A percentile compares a stretch with the other conserved stretches of the same genome.
These are phyloP conservation scores for Sciaenops ocellatus DNA, from an alignment of 2,797 vertebrate species.

Conservation along the genomic window DNA sequence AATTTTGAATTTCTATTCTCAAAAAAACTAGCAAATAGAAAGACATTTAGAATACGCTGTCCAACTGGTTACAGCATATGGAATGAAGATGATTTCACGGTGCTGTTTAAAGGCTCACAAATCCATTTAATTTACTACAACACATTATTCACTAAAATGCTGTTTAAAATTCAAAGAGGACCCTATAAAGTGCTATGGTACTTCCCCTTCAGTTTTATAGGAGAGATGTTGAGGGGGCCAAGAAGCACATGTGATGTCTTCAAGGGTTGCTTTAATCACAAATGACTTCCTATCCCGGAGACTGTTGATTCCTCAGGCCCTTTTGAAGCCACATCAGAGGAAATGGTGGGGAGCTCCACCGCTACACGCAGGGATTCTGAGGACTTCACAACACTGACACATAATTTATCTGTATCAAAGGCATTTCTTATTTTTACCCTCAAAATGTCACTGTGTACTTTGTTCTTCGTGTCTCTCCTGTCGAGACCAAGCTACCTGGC, in stretches of 20 bases:
- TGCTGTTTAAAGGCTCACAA: slow-evolving; percentile 39
- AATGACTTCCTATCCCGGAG: slow-evolving; percentile 61
- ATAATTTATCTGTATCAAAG: slow-evolving; percentile 64
- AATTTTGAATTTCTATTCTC: neutral
- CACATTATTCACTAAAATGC: neutral
- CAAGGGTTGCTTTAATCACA: slow-evolving; percentile 66
- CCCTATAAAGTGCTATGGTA: neutral
- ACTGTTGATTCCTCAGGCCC: slow-evolving; percentile 60
- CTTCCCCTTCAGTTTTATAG: slow-evolving; percentile 21
- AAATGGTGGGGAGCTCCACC: slow-evolving; percentile 51
- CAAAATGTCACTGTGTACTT: slow-evolving; percentile 29
- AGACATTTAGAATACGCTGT: neutral
- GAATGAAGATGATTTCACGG: slow-evolving; percentile 44
- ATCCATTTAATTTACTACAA: slow-evolving; percentile 46
- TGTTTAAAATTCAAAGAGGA: neutral
- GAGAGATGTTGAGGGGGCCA: slow-evolving; percentile 38
- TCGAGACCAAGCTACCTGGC: slow-evolving; percentile 19
- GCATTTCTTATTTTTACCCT: slow-evolving; percentile 26
- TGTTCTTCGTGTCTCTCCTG: slow-evolving; percentile 24
- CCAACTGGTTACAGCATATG: neutral
- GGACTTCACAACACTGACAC: slow-evolving; percentile 49
- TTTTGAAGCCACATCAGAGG: slow-evolving; percentile 73
- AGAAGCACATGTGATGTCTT: slow-evolving; percentile 53
- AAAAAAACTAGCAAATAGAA: neutral
- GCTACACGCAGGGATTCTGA: slow-evolving; percentile 47